Base-by-base conservation (phyloP, 2,888 invertebrate species). In the Luperina testacea region DNA sequence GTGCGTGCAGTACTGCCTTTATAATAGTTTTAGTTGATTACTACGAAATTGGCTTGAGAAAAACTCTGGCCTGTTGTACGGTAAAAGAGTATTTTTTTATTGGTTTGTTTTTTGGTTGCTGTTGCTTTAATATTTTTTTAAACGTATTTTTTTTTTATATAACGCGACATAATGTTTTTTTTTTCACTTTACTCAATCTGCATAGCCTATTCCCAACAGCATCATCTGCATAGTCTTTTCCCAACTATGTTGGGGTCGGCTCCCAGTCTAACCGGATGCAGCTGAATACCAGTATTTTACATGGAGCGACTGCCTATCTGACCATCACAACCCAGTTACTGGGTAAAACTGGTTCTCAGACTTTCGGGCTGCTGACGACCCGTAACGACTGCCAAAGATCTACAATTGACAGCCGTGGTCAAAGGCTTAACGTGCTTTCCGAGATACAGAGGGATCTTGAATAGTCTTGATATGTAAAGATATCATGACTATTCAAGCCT, bases 1-100 rank as follows among this genome's bases (percentile, higher is more conserved):
- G 8, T 70, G 51, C 81, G 59, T 70, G 81, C n/a, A 70, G 15
- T 32, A n/a, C 32, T 71, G 51, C 7, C n/a, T 81, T 45, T 38
- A 17, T 70, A 51, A 32, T 53, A 2, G 32, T 15, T 70, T 81
- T 65, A 51, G 65, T 72, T 1, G 11, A 32, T 64, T 57, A 69
- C 53, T 5, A 51, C 5, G 7, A 82, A 77, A 81, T 72, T 63
- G 57, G 0, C 13, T 32, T 59, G 32, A 53, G 72, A 75, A 57
- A 71, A 72, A 57, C 24, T 15, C 15, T 63, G 32, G 20, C 42
- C 67, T 7, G n/a, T 77, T 64, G 8, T 53, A 17, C 5, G 2
- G 17, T 42, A 42, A 53, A 51, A 24, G 20, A 63, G 51, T 32
- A n/a, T 61, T 32, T 15, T 73, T 75, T 15, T 13, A 59, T 24